These are phyloP conservation scores for Stenotaenia linearis DNA, from an alignment of 2,888 invertebrate species.

Conservation along the genomic window DNA sequence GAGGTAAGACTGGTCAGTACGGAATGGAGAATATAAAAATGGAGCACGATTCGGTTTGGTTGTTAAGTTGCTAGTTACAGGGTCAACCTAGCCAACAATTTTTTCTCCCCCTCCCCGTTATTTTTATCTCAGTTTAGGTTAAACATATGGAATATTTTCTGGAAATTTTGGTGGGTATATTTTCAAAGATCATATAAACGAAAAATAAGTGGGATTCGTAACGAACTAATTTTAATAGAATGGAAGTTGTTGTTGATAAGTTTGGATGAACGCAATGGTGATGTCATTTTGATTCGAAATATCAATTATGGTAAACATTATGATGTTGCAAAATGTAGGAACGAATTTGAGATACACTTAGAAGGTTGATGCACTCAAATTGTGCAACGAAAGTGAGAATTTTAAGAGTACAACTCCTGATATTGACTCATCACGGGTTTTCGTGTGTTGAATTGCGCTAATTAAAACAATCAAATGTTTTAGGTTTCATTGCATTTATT, in stretches of 20 bases:
- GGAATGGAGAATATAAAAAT: neutral
- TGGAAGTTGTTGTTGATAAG: neutral
- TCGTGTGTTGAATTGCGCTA: neutral
- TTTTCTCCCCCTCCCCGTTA: too few species aligned
- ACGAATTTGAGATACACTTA: neutral
- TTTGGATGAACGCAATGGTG: neutral
- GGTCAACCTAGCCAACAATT: neutral
- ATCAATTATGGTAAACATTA: too few species aligned
- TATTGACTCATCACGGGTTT: neutral
- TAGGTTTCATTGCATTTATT: neutral
- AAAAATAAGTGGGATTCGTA: too few species aligned
- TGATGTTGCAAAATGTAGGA: neutral
- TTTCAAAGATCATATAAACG: too few species aligned
- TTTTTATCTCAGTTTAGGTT: too few species aligned
- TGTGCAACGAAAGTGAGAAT: neutral
- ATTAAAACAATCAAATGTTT: neutral
- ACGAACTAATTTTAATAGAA: too few species aligned
- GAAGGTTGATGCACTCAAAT: neutral
- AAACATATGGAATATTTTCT: too few species aligned
- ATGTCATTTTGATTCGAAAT: neutral
- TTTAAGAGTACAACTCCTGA: neutral
- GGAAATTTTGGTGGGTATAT: too few species aligned
- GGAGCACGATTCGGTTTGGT: neutral
- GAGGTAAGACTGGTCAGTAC: neutral
- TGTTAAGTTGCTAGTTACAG: neutral